These are phyloP conservation scores for Semnornis frantzii DNA, from an alignment of 2,113 vertebrate species.

Conservation along the genomic window DNA sequence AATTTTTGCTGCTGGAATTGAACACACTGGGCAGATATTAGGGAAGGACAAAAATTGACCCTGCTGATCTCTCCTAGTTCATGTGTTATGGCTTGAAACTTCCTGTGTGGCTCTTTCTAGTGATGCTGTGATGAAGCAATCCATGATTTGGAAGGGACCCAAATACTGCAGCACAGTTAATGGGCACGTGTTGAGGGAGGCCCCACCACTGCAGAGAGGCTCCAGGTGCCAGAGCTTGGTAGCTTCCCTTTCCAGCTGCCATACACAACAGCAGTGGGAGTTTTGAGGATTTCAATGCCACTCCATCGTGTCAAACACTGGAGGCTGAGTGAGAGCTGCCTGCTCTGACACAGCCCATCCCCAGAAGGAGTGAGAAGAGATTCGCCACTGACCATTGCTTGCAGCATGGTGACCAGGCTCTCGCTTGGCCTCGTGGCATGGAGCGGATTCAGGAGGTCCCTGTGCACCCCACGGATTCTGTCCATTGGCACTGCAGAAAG, in stretches of 20 bases:
- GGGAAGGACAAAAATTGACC: not conserved
- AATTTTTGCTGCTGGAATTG: slow-evolving; percentile 15
- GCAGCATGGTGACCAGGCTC: not conserved
- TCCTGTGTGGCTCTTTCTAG: not conserved
- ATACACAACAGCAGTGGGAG: not conserved
- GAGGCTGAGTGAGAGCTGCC: not conserved
- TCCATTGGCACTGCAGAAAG: slow-evolving; percentile 51
- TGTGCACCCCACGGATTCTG: not conserved
- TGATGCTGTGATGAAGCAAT: not conserved
- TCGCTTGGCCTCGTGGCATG: not conserved
- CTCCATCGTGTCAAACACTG: rapidly evolving
- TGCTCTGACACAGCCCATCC: not conserved
- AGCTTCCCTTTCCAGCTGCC: not conserved
- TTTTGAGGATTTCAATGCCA: not conserved
- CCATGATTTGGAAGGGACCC: not conserved
- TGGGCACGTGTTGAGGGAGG: rapidly evolving
- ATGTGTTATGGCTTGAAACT: not conserved
- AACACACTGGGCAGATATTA: not conserved
- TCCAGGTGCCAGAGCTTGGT: not conserved
- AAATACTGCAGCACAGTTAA: not conserved
- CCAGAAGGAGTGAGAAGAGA: not conserved
- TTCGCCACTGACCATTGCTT: not conserved
- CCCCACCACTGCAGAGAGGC: not conserved
- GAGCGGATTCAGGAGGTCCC: not conserved
- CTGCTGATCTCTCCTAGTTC: not conserved